Evolutionary conservation across 2,888 invertebrate species (phyloP).

Genomic region (Melieria picta): DNA sequence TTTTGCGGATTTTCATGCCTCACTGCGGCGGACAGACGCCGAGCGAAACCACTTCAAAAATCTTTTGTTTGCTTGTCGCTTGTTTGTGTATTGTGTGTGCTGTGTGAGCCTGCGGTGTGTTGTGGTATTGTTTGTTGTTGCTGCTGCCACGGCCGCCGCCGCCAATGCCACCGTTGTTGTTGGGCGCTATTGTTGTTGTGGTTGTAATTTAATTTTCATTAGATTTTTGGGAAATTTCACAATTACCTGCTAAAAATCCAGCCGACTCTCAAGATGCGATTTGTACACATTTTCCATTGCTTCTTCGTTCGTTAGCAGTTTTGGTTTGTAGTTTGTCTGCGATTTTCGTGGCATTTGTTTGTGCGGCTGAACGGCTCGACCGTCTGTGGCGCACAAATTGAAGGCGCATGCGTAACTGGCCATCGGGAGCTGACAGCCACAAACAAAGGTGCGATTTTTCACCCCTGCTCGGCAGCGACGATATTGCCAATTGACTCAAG

Average conservation of each 20-base stretch:
- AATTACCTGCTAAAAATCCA: slow-evolving; percentile 48
- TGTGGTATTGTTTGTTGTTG: slow-evolving; percentile 19
- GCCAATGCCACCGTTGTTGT: neutral
- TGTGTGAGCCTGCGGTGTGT: slow-evolving; percentile 19
- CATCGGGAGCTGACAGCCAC: slow-evolving; percentile 20
- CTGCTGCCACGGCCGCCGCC: slow-evolving; percentile 14
- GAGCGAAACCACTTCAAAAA: slow-evolving; percentile 24
- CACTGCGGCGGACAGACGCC: slow-evolving; percentile 11
- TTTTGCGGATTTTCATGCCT: slow-evolving; percentile 44
- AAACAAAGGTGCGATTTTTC: slow-evolving; percentile 34
- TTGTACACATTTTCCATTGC: neutral
- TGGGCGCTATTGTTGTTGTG: slow-evolving; percentile 6
- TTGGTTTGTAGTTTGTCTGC: slow-evolving; percentile 3
- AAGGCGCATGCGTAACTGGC: slow-evolving; percentile 30
- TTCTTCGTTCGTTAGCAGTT: neutral
- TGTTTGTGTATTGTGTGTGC: slow-evolving; percentile 6
- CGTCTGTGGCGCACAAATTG: slow-evolving; percentile 18
- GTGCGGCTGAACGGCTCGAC: neutral
- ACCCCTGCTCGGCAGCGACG: slow-evolving; percentile 21
- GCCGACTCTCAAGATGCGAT: slow-evolving; percentile 44
- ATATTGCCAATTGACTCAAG: slow-evolving; percentile 42
- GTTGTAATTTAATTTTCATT: slow-evolving; percentile 32
- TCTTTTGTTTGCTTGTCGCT: neutral
- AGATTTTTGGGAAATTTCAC: slow-evolving; percentile 39
- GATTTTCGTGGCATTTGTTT: slow-evolving; percentile 12